These are phyloP conservation scores for Emydocephalus ijimae DNA, from an alignment of 2,113 vertebrate species.

Conservation along the genomic window DNA sequence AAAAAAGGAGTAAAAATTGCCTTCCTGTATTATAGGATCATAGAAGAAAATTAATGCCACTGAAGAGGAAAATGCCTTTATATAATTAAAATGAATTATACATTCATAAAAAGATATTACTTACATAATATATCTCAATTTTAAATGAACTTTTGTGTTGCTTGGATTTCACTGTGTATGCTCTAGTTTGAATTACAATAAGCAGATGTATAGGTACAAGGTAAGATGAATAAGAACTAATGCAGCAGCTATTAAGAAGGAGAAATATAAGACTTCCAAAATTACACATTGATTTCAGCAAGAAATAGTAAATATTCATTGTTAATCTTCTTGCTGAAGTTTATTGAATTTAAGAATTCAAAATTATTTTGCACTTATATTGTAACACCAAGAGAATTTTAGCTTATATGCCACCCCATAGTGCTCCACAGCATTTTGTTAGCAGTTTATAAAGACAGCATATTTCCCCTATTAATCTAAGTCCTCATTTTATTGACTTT, in stretches of 20 bases:
- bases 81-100: slow-evolving; percentile 58
- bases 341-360: background rate
- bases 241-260: background rate
- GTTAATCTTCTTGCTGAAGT: background rate
- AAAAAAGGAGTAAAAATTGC: slow-evolving; percentile 48
- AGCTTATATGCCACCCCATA: background rate
- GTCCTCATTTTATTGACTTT: background rate
- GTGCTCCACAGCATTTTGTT: background rate
- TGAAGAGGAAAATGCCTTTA: slow-evolving; percentile 45
- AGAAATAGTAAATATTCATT: background rate
- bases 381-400: background rate
- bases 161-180: slow-evolving; percentile 6
- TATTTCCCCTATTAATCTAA: background rate
- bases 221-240: slow-evolving; percentile 6
- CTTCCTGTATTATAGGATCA: slow-evolving; percentile 42
- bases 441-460: background rate
- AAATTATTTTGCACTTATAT: background rate
- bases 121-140: slow-evolving; percentile 53
- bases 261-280: background rate
- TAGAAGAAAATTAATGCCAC: slow-evolving; percentile 40
- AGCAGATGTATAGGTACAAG: slow-evolving; percentile 15
- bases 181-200: slow-evolving; percentile 29
- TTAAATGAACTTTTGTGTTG: slow-evolving; percentile 16
- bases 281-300: background rate
- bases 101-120: slow-evolving; percentile 60